phyloP scores from a whole-genome alignment of 2,888 invertebrate species.

The Drosophila conformis region DNA sequence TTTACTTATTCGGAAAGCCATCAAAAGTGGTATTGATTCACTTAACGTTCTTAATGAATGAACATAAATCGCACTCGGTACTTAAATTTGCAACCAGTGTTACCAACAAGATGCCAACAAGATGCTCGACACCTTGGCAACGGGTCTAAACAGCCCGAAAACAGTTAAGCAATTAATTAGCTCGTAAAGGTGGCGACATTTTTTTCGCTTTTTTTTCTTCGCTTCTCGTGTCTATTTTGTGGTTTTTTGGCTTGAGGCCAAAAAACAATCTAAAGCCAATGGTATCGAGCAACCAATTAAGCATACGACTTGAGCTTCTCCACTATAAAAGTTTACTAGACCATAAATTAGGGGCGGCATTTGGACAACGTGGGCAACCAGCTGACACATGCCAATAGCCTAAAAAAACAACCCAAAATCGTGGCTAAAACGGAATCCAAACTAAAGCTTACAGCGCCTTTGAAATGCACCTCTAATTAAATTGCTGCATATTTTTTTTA shows the following conservation, averaged over 20 bases:
- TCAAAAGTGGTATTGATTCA: constrained; percentile 17
- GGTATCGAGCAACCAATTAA: constrained; percentile 61
- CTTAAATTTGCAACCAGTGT: constrained; percentile 7
- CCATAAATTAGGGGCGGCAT: constrained; percentile 46
- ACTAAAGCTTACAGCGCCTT: constrained; percentile 9
- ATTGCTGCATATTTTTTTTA: constrained; percentile 28
- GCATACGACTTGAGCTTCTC: constrained; percentile 24
- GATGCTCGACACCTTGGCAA: constrained; percentile 61
- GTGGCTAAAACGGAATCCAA: constrained; percentile 14
- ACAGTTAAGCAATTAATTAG: constrained; percentile 63
- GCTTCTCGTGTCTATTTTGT: background rate
- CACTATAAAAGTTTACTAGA: constrained; percentile 34
- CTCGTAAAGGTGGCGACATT: constrained; percentile 38
- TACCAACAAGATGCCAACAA: constrained; percentile 53
- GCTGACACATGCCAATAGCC: constrained; percentile 44
- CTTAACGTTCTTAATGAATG: constrained; percentile 31
- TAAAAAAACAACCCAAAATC: constrained; percentile 36
- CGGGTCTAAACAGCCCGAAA: constrained; percentile 6
- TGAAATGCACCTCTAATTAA: constrained; percentile 64
- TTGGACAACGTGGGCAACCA: constrained; percentile 28
- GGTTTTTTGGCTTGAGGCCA: constrained; percentile 57
- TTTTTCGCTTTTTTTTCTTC: constrained; percentile 6
- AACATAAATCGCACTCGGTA: constrained; percentile 16
- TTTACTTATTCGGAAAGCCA: constrained; percentile 11
- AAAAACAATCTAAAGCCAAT: constrained; percentile 44